Evolutionary conservation across 2,888 invertebrate species (phyloP).

Genomic region (Lissonota sp.): DNA sequence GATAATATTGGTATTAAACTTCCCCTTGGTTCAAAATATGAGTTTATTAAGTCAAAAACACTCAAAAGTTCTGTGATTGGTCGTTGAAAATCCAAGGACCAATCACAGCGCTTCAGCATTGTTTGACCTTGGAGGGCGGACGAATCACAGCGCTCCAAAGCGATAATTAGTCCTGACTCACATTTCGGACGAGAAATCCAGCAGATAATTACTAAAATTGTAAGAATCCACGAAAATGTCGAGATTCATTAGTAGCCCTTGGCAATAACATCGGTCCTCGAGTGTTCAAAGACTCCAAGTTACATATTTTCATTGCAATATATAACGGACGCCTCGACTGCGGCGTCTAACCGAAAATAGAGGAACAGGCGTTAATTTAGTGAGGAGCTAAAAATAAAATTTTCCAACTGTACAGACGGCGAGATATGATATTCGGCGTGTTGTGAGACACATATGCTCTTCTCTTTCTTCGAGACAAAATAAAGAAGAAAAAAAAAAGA

Average conservation of each 20-base stretch:
- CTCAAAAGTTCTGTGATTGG: too few relatives aligned
- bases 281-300: slow-evolving; percentile 44
- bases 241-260: slow-evolving; percentile 1
- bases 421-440: slow-evolving; percentile 70
- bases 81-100: too few relatives aligned
- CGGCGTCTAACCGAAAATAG: slow-evolving; percentile 78
- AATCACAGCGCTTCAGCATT: too few relatives aligned
- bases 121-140: too few relatives aligned
- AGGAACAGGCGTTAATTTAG: slow-evolving; percentile 79
- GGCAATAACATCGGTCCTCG: slow-evolving; percentile 25
- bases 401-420: slow-evolving; percentile 72
- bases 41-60: too few relatives aligned
- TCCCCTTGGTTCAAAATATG: too few relatives aligned
- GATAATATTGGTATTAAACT: too few relatives aligned
- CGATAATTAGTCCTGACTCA: too few relatives aligned
- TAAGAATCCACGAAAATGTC: too few relatives aligned
- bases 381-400: slow-evolving; percentile 81
- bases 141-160: too few relatives aligned
- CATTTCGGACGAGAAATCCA: too few relatives aligned
- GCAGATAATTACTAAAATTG: too few relatives aligned
- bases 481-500: background rate
- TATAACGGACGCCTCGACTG: slow-evolving; percentile 70
- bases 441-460: slow-evolving; percentile 66
- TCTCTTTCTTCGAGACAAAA: slow-evolving; percentile 14
- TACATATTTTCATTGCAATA: slow-evolving; percentile 74